A percentile compares a stretch with the other conserved stretches of the same genome.
These are phyloP conservation scores for Dreissena rostriformis DNA, from an alignment of 1,140 invertebrate species.

Conservation along the genomic window DNA sequence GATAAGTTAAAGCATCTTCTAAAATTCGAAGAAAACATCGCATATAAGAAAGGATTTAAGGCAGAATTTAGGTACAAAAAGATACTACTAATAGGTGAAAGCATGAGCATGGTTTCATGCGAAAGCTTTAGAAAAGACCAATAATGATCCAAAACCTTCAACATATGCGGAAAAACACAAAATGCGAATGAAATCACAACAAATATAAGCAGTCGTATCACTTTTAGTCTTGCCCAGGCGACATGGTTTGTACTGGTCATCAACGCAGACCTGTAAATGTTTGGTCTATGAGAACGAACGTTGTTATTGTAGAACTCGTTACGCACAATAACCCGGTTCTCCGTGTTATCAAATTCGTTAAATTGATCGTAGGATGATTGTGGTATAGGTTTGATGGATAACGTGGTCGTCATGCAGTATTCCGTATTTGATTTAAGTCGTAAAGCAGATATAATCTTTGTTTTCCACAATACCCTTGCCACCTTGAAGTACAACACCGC, in stretches of 20 bases:
- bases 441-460: constrained; percentile 42
- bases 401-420: no score
- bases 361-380: no score
- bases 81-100: constrained; percentile 92
- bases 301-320: no score
- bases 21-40: constrained; percentile 88
- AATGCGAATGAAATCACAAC: constrained; percentile 91
- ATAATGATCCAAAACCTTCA: constrained; percentile 89
- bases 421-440: constrained; percentile 5
- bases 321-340: no score
- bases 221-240: constrained; percentile 72
- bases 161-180: constrained; percentile 92
- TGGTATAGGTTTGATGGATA: no score
- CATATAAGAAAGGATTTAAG: constrained; percentile 92
- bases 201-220: constrained; percentile 89
- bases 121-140: constrained; percentile 73
- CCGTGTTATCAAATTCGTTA: no score
- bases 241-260: constrained; percentile 40
- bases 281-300: no score
- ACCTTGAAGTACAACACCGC: constrained; percentile 93
- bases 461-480: constrained; percentile 82
- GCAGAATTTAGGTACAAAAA: constrained; percentile 93
- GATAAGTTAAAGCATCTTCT: constrained; percentile 74
- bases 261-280: neutral
- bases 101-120: constrained; percentile 87